Base-by-base conservation (phyloP, 2,888 invertebrate species). In the Aethes cnicana region DNA sequence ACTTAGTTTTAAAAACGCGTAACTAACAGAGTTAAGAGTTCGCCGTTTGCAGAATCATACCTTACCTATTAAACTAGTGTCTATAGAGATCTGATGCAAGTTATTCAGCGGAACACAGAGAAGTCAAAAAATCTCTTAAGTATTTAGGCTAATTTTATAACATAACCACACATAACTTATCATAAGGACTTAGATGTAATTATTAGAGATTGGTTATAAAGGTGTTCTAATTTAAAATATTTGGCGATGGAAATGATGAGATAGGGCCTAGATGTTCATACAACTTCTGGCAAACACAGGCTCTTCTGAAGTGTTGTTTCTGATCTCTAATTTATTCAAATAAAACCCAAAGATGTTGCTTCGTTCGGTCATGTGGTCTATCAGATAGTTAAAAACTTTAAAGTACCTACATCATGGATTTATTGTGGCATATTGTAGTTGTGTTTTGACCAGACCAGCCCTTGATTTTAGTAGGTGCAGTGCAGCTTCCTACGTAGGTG, bases 241-340 rank as follows among this genome's bases (percentile, higher is more conserved):
- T 69, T 72, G 69, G 72, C 67, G 64, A 63, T 67, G 56, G 59
- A 62, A 63, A 56, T 48, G 16, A 21, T 12, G 20, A 35, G 46
- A 46, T 17, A 53, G 44, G 36, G 32, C 16, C 37, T 46, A 49
- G 8, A 44, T 41, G 44, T 52, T 56, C 47, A 55, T 59, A 61
- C 63, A 80, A 84, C 85, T 86, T 85, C 77, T 87, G 86, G 55
- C 86, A 87, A 86, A 84, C 81, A 84, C 86, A 86, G 87, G 84
- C 85, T 69, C 14, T 9, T 23, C 7, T 14, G 9, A n/a, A n/a
- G n/a, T n/a, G n/a, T n/a, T n/a, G n/a, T n/a, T n/a, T n/a, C 20
- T 18, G 18, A 23, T 36, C 23, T 30, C 7, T n/a, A 18, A 21
- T 11, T 16, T 17, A 16, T 23, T 9, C 11, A 14, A 28, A 18